phyloP scores from a whole-genome alignment of 1,140 invertebrate species.

The Diuraphis noxia region DNA sequence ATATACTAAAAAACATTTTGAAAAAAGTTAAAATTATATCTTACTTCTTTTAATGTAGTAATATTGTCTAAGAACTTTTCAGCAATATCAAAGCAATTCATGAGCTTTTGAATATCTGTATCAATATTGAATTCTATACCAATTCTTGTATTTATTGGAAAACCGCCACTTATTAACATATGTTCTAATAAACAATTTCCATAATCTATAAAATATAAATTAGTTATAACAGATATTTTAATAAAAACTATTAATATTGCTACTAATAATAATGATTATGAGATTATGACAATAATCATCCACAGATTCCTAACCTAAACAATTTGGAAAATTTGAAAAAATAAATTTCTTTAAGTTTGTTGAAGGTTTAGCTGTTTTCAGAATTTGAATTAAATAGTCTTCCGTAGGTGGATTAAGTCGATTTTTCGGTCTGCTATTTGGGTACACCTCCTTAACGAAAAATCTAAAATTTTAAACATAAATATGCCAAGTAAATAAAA shows the following conservation, averaged over 20 bases:
- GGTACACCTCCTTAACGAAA: conserved; percentile 90
- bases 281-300: not conserved
- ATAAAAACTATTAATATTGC: not conserved
- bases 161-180: conserved; percentile 72
- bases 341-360: conserved; percentile 81
- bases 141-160: conserved; percentile 66
- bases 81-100: conserved; percentile 72
- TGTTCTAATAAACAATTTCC: conserved; percentile 91
- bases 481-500: conserved; percentile 33
- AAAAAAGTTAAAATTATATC: not conserved
- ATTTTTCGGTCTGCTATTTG: conserved; percentile 73
- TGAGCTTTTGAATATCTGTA: conserved; percentile 70
- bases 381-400: conserved; percentile 64
- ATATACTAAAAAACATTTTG: not conserved
- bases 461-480: conserved; percentile 60
- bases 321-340: conserved; percentile 43
- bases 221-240: conserved; percentile 5
- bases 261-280: not conserved
- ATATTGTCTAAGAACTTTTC: conserved; percentile 60
- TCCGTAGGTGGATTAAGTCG: conserved; percentile 63
- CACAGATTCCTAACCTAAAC: not conserved
- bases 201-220: conserved; percentile 68
- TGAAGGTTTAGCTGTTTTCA: conserved; percentile 70
- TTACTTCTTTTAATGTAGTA: conserved; percentile 37
- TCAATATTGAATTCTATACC: conserved; percentile 71